Evolutionary conservation across 2,797 vertebrate species (phyloP).

Genomic region (Hybognathus amarus): DNA sequence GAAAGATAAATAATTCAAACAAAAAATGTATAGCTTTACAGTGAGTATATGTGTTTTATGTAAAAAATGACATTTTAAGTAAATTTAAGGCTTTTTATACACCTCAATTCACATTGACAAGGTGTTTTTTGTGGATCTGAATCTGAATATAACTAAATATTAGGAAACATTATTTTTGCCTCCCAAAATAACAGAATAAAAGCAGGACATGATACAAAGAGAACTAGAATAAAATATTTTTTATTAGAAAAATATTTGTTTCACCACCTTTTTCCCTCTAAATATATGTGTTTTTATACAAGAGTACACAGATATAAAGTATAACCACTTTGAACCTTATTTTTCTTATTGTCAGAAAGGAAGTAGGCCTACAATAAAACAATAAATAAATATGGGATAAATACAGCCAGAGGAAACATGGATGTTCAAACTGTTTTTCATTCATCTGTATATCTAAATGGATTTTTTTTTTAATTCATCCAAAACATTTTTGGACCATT

Average conservation of each 20-base stretch:
- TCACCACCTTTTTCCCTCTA: background rate
- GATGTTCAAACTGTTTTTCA: background rate
- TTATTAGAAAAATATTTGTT: conserved; percentile 4
- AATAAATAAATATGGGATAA: background rate
- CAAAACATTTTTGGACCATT: background rate
- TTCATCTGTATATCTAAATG: background rate
- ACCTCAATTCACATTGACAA: background rate
- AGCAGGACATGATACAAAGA: background rate
- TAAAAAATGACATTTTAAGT: background rate
- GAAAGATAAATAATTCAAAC: background rate
- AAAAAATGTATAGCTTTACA: background rate
- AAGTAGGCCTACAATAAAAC: background rate
- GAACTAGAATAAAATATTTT: background rate
- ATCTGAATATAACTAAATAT: background rate
- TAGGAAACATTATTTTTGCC: background rate
- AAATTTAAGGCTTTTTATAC: background rate
- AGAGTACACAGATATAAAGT: background rate
- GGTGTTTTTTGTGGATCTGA: background rate
- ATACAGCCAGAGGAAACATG: background rate
- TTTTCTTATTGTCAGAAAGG: background rate
- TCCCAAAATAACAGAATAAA: background rate
- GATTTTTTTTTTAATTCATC: background rate
- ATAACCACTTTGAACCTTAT: background rate
- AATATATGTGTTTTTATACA: background rate
- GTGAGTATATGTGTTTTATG: background rate